phyloP scores from a whole-genome alignment of 2,888 invertebrate genomes.

The Chrysomela aeneicollis region DNA sequence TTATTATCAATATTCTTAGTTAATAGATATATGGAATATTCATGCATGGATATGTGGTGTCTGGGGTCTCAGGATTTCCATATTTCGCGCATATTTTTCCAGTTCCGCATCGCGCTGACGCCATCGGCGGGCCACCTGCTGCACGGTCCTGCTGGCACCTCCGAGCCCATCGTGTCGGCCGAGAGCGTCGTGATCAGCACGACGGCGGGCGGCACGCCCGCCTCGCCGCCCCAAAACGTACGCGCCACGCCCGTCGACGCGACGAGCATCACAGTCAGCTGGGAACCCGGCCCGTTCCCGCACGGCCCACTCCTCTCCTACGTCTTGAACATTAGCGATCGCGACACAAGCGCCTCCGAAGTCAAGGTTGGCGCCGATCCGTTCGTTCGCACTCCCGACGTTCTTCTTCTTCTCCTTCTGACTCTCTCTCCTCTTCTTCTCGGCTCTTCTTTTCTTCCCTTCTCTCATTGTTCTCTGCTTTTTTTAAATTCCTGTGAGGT shows the following conservation, averaged over 20 bases:
- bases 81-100: too few relatives aligned
- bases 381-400: too few relatives aligned
- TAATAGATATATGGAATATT: too few relatives aligned
- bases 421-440: constrained; percentile 7
- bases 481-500: too few relatives aligned
- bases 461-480: too few relatives aligned
- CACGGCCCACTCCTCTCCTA: constrained; percentile 90
- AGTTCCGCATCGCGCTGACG: constrained; percentile 89
- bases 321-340: constrained; percentile 72
- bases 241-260: constrained; percentile 82
- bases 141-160: background rate
- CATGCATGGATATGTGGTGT: too few relatives aligned
- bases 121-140: constrained; percentile 36
- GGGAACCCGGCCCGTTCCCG: constrained; percentile 86
- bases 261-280: constrained; percentile 84
- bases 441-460: background rate
- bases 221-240: constrained; percentile 78
- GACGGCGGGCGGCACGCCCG: constrained; percentile 74
- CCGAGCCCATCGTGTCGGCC: constrained; percentile 72
- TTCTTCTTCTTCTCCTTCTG: background rate
- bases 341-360: constrained; percentile 57
- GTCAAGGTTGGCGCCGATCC: constrained; percentile 58
- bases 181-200: constrained; percentile 82
- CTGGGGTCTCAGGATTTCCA: too few relatives aligned
- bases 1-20: too few relatives aligned